phyloP scores from a whole-genome alignment of 2,888 invertebrate species.

The Aromia moschata region DNA sequence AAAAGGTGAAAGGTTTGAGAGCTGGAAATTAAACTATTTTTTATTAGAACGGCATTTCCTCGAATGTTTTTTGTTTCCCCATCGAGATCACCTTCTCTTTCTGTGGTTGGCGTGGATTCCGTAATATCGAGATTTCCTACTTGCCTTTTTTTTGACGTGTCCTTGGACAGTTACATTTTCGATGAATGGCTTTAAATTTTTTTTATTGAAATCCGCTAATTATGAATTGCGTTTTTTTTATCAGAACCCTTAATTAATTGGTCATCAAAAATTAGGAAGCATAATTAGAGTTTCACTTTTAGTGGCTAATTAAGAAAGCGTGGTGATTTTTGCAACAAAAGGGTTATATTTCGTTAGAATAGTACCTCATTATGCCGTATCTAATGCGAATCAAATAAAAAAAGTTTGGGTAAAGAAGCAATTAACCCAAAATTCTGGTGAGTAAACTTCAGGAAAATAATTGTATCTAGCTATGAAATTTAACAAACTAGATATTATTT shows the following conservation, averaged over 20 bases:
- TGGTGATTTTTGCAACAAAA: neutral
- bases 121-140: slow-evolving; percentile 6
- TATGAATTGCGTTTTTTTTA: neutral
- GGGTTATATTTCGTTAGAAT: too few relatives aligned
- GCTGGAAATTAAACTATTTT: neutral
- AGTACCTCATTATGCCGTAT: too few relatives aligned
- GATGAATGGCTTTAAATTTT: neutral
- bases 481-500: too few relatives aligned
- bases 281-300: slow-evolving; percentile 1
- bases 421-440: too few relatives aligned
- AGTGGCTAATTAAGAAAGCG: neutral
- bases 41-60: neutral
- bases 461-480: too few relatives aligned
- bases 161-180: neutral
- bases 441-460: too few relatives aligned
- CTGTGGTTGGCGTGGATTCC: slow-evolving; percentile 13
- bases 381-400: too few relatives aligned
- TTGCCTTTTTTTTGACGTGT: neutral
- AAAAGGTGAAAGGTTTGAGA: neutral
- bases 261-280: neutral
- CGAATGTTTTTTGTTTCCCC: neutral
- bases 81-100: slow-evolving; percentile 7
- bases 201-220: neutral
- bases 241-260: neutral
- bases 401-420: too few relatives aligned